Percentiles rank a stretch among this genome's conserved stretches.
Evolutionary conservation across 2,888 invertebrate genomes (phyloP).

Genomic region (Melipona beecheii): DNA sequence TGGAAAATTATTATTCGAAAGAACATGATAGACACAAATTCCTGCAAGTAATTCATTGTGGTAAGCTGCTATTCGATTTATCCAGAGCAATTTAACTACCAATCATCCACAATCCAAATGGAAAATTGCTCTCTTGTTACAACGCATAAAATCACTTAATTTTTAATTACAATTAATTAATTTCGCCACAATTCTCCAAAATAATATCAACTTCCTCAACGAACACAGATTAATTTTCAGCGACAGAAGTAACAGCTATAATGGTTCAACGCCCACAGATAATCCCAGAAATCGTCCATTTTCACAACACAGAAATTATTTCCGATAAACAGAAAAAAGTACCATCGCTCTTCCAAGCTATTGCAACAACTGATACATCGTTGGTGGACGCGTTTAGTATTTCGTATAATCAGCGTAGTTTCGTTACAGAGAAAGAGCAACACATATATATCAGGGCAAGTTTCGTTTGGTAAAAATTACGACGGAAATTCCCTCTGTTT

Average conservation of each 20-base stretch:
- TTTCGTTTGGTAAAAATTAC: background rate
- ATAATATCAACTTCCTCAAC: background rate
- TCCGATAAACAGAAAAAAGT: too few species aligned
- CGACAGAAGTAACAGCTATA: background rate
- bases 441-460: background rate
- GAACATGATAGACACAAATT: too few species aligned
- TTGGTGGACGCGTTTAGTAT: background rate
- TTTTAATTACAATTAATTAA: background rate
- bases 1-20: background rate
- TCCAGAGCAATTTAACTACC: too few species aligned
- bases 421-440: background rate
- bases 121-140: too few species aligned
- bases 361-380: background rate
- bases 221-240: background rate
- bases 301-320: too few species aligned
- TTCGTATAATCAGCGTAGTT: background rate
- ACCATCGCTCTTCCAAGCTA: too few species aligned
- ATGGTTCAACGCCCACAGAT: too few species aligned
- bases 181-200: background rate
- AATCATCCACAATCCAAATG: too few species aligned
- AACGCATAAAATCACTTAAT: too few species aligned
- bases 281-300: too few species aligned
- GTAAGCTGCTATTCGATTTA: background rate
- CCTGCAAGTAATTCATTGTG: background rate
- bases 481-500: slow-evolving; percentile 1